Conservation (phyloP, 92 coral and sea anemone species). For the Umimayanthus kanabou region DNA sequence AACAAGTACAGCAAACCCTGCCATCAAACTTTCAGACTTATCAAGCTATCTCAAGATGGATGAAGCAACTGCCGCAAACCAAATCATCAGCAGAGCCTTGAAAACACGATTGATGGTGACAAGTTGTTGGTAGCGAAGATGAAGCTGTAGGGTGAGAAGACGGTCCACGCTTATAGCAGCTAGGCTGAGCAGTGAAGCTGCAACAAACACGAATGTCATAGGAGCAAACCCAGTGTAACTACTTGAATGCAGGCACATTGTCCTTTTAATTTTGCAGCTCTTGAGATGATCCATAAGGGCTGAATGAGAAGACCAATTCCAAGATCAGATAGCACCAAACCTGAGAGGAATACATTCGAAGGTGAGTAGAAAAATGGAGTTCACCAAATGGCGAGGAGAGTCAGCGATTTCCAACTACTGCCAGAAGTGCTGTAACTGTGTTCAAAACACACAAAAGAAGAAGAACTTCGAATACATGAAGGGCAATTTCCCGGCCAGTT, state of each 20-base stretch:
- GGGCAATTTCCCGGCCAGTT: neutral
- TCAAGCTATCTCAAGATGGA: neutral
- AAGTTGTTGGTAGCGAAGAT: neutral
- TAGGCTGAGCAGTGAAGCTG: neutral
- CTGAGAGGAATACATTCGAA: constrained; percentile 33
- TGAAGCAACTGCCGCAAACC: neutral
- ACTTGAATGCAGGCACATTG: neutral
- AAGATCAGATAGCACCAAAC: constrained; percentile 49
- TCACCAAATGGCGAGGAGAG: constrained; percentile 31
- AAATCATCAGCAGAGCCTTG: neutral
- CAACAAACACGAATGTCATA: neutral
- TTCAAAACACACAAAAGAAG: constrained; percentile 20
- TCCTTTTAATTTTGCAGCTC: constrained; percentile 7
- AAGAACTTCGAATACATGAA: neutral
- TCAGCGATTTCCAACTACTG: constrained; percentile 36
- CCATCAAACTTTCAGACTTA: neutral
- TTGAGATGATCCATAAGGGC: constrained; percentile 37
- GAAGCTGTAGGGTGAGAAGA: neutral
- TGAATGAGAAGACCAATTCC: constrained; percentile 49
- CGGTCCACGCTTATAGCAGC: neutral
- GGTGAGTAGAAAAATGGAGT: constrained; percentile 45
- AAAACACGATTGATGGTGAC: neutral
- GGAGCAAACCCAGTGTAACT: neutral
- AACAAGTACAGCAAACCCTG: neutral
- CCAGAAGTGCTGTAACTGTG: constrained; percentile 16